phyloP scores from a whole-genome alignment of 2,888 invertebrate genomes.

The Thumatha senex region DNA sequence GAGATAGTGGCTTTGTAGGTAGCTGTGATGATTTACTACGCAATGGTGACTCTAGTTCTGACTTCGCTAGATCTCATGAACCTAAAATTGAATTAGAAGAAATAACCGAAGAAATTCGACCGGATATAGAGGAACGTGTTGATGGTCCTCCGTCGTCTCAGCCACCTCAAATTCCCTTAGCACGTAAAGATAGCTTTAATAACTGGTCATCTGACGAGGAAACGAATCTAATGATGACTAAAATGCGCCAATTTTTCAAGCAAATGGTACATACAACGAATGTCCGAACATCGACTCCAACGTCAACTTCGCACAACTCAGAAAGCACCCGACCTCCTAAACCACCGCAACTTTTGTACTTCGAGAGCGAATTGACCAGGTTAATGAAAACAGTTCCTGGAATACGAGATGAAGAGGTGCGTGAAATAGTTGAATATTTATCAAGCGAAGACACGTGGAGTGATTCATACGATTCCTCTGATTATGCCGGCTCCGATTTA shows the following conservation, averaged over 20 bases:
- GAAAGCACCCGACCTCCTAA: slow-evolving; percentile 87
- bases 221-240: slow-evolving; percentile 97
- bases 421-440: slow-evolving; percentile 95
- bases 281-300: slow-evolving; percentile 80
- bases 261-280: slow-evolving; percentile 91
- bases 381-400: slow-evolving; percentile 97
- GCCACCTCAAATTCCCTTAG: slow-evolving; percentile 83
- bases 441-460: slow-evolving; percentile 97
- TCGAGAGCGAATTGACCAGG: slow-evolving; percentile 94
- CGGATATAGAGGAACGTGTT: slow-evolving; percentile 76
- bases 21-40: slow-evolving; percentile 93
- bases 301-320: slow-evolving; percentile 72
- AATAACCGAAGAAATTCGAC: slow-evolving; percentile 84
- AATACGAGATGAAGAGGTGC: slow-evolving; percentile 94
- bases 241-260: slow-evolving; percentile 96
- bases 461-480: slow-evolving; percentile 96
- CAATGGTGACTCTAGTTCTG: slow-evolving; percentile 83
- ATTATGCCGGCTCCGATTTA: slow-evolving; percentile 94
- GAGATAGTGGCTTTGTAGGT: slow-evolving; percentile 95
- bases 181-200: slow-evolving; percentile 94
- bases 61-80: slow-evolving; percentile 78
- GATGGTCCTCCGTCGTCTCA: slow-evolving; percentile 79
- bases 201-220: slow-evolving; percentile 98
- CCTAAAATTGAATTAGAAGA: slow-evolving; percentile 83
- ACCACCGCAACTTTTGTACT: slow-evolving; percentile 93